Percentiles rank a stretch among this genome's conserved stretches.
phyloP scores from a whole-genome alignment of 2,113 vertebrate species.

The Sorex fumeus region DNA sequence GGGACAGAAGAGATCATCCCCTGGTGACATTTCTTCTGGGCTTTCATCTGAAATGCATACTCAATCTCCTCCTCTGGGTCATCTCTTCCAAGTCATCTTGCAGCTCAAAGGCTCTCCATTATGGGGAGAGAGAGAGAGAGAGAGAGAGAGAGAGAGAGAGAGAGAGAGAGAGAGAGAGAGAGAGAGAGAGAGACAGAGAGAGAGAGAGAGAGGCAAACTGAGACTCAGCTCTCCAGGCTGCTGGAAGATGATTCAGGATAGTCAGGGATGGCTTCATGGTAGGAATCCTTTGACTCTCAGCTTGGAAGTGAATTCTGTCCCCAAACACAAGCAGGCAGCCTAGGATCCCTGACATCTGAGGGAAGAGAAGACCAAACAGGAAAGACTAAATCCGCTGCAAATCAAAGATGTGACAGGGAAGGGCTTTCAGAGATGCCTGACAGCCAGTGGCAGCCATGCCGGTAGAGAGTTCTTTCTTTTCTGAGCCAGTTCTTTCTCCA shows the following conservation, averaged over 20 bases:
- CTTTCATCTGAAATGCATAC: constrained; percentile 86
- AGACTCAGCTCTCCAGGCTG: neutral
- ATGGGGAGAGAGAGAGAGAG: too few relatives aligned
- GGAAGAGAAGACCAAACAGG: neutral
- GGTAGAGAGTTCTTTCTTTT: constrained; percentile 30
- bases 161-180: too few relatives aligned
- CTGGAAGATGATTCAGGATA: neutral
- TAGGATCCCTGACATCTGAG: neutral
- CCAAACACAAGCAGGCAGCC: neutral
- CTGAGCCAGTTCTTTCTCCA: neutral
- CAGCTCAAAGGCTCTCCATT: constrained; percentile 78
- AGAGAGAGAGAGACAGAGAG: too few relatives aligned
- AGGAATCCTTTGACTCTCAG: neutral
- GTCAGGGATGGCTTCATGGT: neutral
- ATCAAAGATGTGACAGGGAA: neutral
- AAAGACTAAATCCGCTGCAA: neutral
- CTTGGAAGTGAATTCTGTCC: neutral
- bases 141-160: too few relatives aligned
- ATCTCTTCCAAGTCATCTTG: constrained; percentile 13
- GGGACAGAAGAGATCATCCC: neutral
- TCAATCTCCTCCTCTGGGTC: constrained; percentile 83
- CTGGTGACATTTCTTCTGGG: constrained; percentile 81
- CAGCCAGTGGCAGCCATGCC: neutral
- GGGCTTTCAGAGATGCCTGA: neutral
- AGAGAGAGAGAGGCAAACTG: accelerated